Conservation (phyloP, 1,140 invertebrate species). For the Drusus annulatus region DNA sequence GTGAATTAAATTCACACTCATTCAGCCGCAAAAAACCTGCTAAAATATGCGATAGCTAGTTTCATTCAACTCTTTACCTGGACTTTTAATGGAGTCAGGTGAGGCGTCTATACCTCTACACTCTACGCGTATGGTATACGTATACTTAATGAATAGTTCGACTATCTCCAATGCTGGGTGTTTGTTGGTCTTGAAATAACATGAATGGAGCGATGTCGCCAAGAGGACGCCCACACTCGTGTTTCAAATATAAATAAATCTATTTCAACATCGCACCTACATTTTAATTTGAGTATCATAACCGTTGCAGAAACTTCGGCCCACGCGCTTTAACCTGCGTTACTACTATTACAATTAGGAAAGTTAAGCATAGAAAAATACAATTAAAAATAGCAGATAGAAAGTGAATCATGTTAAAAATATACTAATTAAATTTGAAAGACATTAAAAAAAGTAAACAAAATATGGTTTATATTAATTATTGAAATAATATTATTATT, state of each 20-base stretch:
- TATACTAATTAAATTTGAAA: too few species aligned
- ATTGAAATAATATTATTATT: too few species aligned
- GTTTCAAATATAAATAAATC: conserved; percentile 19
- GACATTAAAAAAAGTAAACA: too few species aligned
- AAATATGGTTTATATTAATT: too few species aligned
- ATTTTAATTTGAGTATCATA: not conserved
- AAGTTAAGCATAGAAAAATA: too few species aligned
- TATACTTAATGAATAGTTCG: not conserved
- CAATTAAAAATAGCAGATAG: too few species aligned
- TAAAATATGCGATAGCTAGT: not conserved
- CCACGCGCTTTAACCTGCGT: not conserved
- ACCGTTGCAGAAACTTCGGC: not conserved
- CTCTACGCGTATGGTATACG: not conserved
- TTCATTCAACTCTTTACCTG: not conserved
- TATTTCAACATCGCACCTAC: conserved; percentile 29
- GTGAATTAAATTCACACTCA: not conserved
- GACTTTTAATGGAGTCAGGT: not conserved
- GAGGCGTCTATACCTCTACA: not conserved
- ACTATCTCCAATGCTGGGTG: not conserved
- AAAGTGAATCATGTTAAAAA: too few species aligned
- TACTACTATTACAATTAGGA: not conserved
- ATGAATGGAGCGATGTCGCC: not conserved
- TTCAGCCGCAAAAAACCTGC: not conserved
- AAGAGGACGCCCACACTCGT: conserved; percentile 10
- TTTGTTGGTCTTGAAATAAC: not conserved